These are phyloP conservation scores for Apocheima hispidaria DNA, from an alignment of 2,888 invertebrate species.

Conservation along the genomic window DNA sequence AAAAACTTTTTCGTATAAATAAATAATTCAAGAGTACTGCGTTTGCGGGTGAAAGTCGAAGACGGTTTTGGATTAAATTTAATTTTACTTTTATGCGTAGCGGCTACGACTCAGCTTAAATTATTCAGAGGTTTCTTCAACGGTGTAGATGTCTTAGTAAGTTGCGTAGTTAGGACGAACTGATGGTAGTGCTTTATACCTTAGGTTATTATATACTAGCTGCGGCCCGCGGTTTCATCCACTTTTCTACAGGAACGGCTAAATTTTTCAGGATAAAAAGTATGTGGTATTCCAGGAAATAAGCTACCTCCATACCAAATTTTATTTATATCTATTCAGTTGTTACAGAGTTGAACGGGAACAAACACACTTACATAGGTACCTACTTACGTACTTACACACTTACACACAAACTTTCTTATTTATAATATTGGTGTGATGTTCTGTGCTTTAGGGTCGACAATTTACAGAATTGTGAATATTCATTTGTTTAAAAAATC, in stretches of 20 bases:
- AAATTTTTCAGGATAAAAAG: no score
- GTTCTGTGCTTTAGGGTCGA: background rate
- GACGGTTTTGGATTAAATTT: conserved; percentile 52
- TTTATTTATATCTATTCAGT: no score
- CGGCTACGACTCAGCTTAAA: conserved; percentile 37
- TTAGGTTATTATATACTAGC: no score
- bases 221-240: no score
- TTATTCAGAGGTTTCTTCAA: conserved; percentile 42
- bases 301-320: no score
- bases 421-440: no score
- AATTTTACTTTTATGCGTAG: conserved; percentile 49
- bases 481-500: background rate
- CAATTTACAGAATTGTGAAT: background rate
- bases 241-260: no score
- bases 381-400: no score
- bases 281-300: no score
- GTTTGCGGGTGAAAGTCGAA: conserved; percentile 50
- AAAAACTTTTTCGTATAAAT: conserved; percentile 65
- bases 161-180: conserved; percentile 20
- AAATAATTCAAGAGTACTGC: conserved; percentile 60
- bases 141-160: conserved; percentile 7
- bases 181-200: conserved; percentile 30
- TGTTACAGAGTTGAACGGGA: no score
- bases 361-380: no score
- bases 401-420: no score